Base-by-base conservation (phyloP, 2,797 vertebrate species). In the Phyllotis vaccarum region DNA sequence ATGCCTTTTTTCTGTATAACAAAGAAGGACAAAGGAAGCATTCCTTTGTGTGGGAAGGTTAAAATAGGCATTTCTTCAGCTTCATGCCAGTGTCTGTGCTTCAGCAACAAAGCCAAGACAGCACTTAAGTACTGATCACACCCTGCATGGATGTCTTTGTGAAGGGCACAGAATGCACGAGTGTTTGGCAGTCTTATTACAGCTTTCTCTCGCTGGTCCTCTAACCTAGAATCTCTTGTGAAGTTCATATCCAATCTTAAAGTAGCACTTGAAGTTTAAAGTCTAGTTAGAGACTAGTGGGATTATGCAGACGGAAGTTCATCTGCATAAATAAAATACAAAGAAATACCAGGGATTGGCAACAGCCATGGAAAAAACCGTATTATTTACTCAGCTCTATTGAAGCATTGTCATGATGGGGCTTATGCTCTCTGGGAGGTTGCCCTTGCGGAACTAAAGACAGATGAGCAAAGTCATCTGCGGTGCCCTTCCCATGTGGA, bases 1-100 rank as follows among this genome's bases (percentile, higher is more conserved):
- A 13, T n/a, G 29, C 72, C 54, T 40, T 96, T 96, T 96, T 82
- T 94, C 68, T 64, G 9, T 80, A 22, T 78, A 80, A 93, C 40
- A 92, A 92, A 86, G 68, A 78, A 21, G 34, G 12, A 86, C 21
- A 86, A 52, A 52, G 62, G 43, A 52, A 76, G 54, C 24, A 58
- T 74, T 94, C 80, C 72, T 74, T 94, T 86, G 68, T 93, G 76
- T 54, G 11, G 19, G n/a, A 46, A 3, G 24, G 37, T 85, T 81
- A 58, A 76, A 97, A 76, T 49, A 78, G 19, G 27, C 37, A 40
- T 7, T 46, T n/a, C 40, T 40, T 29, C 76, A 16, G 66, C 58
- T 85, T 49, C 2, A 6, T 90, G 46, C 80, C 76, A 64, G 85
- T 11, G 21, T 13, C 54, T 64, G 40, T 13, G 19, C 37, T 86